Conservation (phyloP, 2,888 invertebrate species). For the Teleogryllus oceanicus region DNA sequence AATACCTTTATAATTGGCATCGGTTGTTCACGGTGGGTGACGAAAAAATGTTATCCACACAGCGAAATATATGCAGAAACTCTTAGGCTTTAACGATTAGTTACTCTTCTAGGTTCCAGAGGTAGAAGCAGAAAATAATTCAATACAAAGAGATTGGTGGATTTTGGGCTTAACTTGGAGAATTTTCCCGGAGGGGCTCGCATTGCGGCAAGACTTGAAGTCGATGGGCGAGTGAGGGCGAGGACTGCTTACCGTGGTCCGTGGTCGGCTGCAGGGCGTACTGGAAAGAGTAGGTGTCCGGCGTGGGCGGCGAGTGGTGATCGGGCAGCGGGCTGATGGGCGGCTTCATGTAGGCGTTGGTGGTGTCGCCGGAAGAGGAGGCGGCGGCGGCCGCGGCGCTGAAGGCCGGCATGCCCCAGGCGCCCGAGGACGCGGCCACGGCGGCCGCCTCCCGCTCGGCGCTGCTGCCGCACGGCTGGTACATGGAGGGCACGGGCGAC, state of each 20-base stretch:
- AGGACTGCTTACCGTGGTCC: constrained; percentile 46
- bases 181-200: too few relatives aligned
- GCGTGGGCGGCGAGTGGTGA: constrained; percentile 43
- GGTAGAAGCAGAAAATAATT: too few relatives aligned
- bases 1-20: too few relatives aligned
- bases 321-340: constrained; percentile 46
- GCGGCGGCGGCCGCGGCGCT: constrained; percentile 10
- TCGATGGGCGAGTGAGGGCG: not conserved
- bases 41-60: too few relatives aligned
- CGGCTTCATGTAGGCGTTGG: constrained; percentile 35
- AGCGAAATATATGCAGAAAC: too few relatives aligned
- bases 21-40: too few relatives aligned
- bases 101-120: too few relatives aligned
- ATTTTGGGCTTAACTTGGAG: too few relatives aligned
- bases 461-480: constrained; percentile 31
- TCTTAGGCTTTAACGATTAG: too few relatives aligned
- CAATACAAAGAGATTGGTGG: too few relatives aligned
- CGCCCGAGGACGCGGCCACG: constrained; percentile 24
- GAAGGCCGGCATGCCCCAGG: constrained; percentile 24
- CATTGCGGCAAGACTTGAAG: too few relatives aligned
- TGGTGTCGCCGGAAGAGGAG: constrained; percentile 23
- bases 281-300: constrained; percentile 45
- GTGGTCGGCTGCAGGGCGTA: constrained; percentile 45
- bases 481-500: constrained; percentile 28
- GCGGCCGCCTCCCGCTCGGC: constrained; percentile 24